Base-by-base conservation (phyloP, 1,140 invertebrate genomes). In the Bradysia coprophila region DNA sequence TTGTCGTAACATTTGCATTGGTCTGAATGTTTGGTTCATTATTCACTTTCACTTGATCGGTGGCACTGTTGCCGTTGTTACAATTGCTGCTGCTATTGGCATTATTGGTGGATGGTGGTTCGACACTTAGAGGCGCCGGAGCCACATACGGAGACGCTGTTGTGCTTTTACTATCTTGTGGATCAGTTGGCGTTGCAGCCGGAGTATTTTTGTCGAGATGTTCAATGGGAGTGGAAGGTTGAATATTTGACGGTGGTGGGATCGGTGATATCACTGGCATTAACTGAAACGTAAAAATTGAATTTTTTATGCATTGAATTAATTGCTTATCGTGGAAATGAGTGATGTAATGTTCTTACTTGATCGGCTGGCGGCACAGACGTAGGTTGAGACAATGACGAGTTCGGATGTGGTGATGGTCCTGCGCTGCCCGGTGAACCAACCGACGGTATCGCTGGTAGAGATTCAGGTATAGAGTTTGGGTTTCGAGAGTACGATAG, bases 291-390 rank as follows among this genome's bases (percentile, higher is more conserved):
- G 8, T 4, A 23, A 18, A 41, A 9, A 28, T 9, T 41, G 13
- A 19, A 21, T 28, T 24, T 28, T 23, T 9, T 28, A 24, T 11
- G 2, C 37, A 41, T 24, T n/a, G n/a, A n/a, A n/a, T n/a, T n/a
- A n/a, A n/a, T n/a, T 39, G 16, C 9, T 40, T 23, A 13, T 40
- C 19, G 19, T 6, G 15, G 34, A 8, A 37, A 18, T 16, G n/a
- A n/a, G n/a, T n/a, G n/a, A n/a, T 34, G 4, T 32, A 42, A 33
- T 48, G 20, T 16, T 9, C 21, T 81, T 6, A 73, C 71, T 43
- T 79, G 75, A 51, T 86, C 82, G 51, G 71, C 61, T 45, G 73
- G 72, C 42, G 76, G 75, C 41, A 80, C 75, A n/a, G 77, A 79
- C 1, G 78, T 67, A 16, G 76, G 76, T 51, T 81, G 78, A 32